Base-by-base conservation (phyloP, 2,113 vertebrate species). In the Neofelis nebulosa region DNA sequence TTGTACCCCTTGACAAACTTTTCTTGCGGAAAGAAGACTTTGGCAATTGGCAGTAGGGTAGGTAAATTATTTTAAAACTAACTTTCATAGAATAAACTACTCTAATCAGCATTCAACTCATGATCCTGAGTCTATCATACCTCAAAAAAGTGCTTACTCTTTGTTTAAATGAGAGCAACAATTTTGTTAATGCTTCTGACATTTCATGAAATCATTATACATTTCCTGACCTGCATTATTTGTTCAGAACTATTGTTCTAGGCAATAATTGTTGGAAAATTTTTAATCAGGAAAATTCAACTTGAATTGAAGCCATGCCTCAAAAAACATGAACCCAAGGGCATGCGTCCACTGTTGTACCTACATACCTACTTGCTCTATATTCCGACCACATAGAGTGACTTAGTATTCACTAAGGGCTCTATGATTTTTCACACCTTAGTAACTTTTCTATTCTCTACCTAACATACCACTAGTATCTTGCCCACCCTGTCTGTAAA, bases 51-150 rank as follows among this genome's bases (percentile, higher is more conserved):
- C 11, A 41, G 8, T 33, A 48, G 45, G 63, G 48, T 91, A 93
- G 65, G 66, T 38, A 66, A 79, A 91, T 91, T 74, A 92, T 80
- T 94, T 87, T 93, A 68, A 91, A 82, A 57, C 33, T 21, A 89
- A 41, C 52, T 76, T 94, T 78, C 18, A 11, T 36, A 76, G 38
- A 92, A 88, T 45, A 87, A 83, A 94, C 15, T 73, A 18, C 90
- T 89, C 63, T 80, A 38, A 29, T 25, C 68, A 71, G 69, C 55
- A 79, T 4, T 81, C 21, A 48, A 61, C 45, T 29, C 31, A 95
- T 80, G 84, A 55, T 33, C 33, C 74, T 50, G 33, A 6, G 4
- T 91, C 69, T 81, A 38, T 29, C 79, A 96, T 86, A 68, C 19
- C 16, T 84, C 52, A 55, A 96, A 71, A 83, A 89, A 85, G 87